Evolutionary conservation across 1,140 invertebrate genomes (phyloP).

Genomic region (Hyles euphorbiae): DNA sequence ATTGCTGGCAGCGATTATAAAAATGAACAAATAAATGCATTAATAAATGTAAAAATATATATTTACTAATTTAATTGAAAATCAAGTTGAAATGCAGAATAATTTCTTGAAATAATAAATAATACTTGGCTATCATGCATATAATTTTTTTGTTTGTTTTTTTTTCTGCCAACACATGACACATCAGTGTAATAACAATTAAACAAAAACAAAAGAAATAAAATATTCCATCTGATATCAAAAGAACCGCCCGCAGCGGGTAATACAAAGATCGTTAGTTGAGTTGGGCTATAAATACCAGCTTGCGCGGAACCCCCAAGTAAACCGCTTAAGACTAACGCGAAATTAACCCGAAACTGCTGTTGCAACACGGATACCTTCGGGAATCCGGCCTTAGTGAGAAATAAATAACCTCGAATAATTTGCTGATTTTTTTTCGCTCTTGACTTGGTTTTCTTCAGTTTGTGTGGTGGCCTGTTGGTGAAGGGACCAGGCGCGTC

Average conservation of each 20-base stretch:
- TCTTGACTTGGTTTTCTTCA: not conserved
- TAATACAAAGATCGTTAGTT: constrained; percentile 41
- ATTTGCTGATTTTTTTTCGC: constrained; percentile 12
- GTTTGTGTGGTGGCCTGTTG: no score
- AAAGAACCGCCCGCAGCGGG: constrained; percentile 12
- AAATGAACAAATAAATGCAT: no score
- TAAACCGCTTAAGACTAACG: constrained; percentile 40
- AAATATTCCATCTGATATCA: not conserved
- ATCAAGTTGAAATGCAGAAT: no score
- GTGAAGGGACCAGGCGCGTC: no score
- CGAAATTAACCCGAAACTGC: constrained; percentile 38
- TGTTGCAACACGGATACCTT: constrained; percentile 24
- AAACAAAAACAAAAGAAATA: not conserved
- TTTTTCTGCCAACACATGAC: no score
- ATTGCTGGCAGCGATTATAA: no score
- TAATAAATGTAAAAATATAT: no score
- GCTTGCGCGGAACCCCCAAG: constrained; percentile 28
- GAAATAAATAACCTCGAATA: constrained; percentile 21
- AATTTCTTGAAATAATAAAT: no score
- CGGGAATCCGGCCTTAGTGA: constrained; percentile 8
- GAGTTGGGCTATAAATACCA: constrained; percentile 37
- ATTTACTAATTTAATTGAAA: no score
- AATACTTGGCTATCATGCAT: no score
- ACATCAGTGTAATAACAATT: not conserved
- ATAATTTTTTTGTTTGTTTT: no score